These are phyloP conservation scores for Mola mola DNA, from an alignment of 2,113 vertebrate species.

Conservation along the genomic window DNA sequence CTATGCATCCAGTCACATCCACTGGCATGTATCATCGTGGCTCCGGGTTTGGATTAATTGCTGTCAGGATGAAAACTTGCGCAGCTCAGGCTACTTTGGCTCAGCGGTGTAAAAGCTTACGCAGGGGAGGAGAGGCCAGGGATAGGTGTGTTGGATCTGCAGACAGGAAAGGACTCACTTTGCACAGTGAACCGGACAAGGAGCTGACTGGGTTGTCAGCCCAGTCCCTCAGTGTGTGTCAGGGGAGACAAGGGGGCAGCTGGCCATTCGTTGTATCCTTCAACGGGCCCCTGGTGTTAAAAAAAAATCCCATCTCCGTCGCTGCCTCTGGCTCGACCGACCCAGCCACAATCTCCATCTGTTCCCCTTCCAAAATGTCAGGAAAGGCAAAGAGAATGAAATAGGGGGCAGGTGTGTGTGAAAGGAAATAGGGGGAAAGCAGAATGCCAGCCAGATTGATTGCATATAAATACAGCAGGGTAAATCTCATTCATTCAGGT, in stretches of 20 bases:
- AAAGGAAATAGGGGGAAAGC: constrained; percentile 26
- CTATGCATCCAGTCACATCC: constrained; percentile 23
- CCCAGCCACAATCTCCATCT: constrained; percentile 69
- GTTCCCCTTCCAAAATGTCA: constrained; percentile 71
- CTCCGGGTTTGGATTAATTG: constrained; percentile 52
- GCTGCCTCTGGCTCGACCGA: constrained; percentile 66
- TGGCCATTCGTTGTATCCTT: constrained; percentile 62
- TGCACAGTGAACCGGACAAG: constrained; percentile 28
- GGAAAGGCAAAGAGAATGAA: constrained; percentile 54
- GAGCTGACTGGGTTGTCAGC: constrained; percentile 40
- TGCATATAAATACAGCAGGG: constrained; percentile 26
- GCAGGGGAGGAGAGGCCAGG: constrained; percentile 16
- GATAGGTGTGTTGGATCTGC: constrained; percentile 34
- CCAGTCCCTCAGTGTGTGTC: constrained; percentile 13
- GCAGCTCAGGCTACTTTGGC: constrained; percentile 32
- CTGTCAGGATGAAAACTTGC: constrained; percentile 40
- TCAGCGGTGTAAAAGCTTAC: constrained; percentile 23
- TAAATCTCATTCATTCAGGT: constrained; percentile 51
- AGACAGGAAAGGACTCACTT: constrained; percentile 36
- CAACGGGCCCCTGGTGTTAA: constrained; percentile 52
- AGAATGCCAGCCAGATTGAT: constrained; percentile 28
- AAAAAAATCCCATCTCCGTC: constrained; percentile 69
- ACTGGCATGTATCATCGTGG: constrained; percentile 34
- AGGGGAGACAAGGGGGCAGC: constrained; percentile 54
- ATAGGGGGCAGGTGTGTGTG: constrained; percentile 32